Percentiles rank a stretch among this genome's conserved stretches.
Evolutionary conservation across 2,113 vertebrate genomes (phyloP).

Genomic region (Smithornis capensis): DNA sequence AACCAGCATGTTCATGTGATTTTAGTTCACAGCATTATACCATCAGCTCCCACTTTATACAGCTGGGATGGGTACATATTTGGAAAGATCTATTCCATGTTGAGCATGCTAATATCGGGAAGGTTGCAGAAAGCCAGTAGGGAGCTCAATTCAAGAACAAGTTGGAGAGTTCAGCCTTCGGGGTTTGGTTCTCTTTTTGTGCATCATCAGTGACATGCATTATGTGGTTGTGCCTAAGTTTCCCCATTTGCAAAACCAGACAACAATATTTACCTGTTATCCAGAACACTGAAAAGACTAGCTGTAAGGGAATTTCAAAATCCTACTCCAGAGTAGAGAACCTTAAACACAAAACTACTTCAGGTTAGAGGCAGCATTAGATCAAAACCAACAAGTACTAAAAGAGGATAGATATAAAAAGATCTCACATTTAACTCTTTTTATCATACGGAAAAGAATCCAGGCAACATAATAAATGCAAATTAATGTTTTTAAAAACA

Average conservation of each 20-base stretch:
- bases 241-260: background rate
- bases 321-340: background rate
- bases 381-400: background rate
- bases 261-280: background rate
- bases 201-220: background rate
- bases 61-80: background rate
- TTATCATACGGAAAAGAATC: background rate
- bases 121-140: background rate
- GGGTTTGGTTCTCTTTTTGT: background rate
- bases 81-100: background rate
- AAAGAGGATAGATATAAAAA: background rate
- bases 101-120: background rate
- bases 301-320: background rate
- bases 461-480: background rate
- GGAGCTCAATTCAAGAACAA: background rate
- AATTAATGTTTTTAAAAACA: background rate
- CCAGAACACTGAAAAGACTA: background rate
- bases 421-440: background rate
- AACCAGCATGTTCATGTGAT: accelerated
- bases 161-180: background rate
- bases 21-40: background rate
- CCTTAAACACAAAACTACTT: background rate
- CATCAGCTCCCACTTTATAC: background rate
- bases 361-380: background rate
- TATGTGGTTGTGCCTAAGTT: background rate